Evolutionary conservation across 2,113 vertebrate genomes (phyloP).

Genomic region (Apteryx mantelli): DNA sequence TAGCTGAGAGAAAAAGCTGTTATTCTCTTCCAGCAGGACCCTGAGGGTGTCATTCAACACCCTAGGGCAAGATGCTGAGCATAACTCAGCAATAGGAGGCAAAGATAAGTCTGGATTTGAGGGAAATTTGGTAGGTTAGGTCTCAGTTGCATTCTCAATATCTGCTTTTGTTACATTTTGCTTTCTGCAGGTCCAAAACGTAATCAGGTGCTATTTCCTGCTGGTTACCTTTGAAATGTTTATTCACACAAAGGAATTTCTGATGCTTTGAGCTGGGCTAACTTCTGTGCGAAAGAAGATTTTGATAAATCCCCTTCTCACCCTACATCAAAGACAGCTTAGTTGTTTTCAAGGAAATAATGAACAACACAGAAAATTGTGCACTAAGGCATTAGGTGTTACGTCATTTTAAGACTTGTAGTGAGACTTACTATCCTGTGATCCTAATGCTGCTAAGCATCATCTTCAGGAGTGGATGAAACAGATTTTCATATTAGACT

Average conservation of each 20-base stretch:
- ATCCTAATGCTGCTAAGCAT: not conserved
- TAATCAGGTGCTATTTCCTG: not conserved
- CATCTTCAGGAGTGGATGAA: not conserved
- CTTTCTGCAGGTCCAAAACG: not conserved
- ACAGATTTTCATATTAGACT: not conserved
- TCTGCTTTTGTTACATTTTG: not conserved
- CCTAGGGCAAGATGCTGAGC: not conserved
- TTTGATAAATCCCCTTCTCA: not conserved
- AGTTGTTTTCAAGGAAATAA: not conserved
- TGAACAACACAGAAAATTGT: not conserved
- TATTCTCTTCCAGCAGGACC: constrained; percentile 42
- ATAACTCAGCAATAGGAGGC: not conserved
- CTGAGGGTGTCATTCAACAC: constrained; percentile 37
- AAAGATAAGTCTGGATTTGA: not conserved
- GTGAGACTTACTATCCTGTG: not conserved
- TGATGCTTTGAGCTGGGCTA: not conserved
- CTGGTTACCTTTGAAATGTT: not conserved
- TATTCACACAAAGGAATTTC: not conserved
- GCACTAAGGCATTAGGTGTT: not conserved
- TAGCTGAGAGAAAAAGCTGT: constrained; percentile 46
- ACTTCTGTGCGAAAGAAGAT: not conserved
- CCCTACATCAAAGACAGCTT: not conserved
- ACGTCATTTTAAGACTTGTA: not conserved
- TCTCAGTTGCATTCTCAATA: not conserved
- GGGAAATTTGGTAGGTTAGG: not conserved